phyloP scores from a whole-genome alignment of 2,797 vertebrate species.

The Bradypus variegatus region DNA sequence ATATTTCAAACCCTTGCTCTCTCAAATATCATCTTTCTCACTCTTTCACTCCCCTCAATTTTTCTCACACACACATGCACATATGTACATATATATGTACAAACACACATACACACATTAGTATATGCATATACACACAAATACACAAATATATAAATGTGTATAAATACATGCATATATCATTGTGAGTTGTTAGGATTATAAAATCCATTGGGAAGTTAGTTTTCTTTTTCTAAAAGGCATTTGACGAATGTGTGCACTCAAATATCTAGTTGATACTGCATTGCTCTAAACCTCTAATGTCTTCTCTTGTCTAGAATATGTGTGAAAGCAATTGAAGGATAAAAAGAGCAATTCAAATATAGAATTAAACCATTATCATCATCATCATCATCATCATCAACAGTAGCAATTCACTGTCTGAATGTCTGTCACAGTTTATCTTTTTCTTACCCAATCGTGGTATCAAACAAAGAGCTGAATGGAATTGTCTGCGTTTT shows the following conservation, averaged over 20 bases:
- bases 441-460: background rate
- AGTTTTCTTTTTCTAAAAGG: background rate
- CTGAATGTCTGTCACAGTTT: background rate
- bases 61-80: background rate
- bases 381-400: background rate
- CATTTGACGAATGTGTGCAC: background rate
- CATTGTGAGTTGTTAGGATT: background rate
- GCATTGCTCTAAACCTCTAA: background rate
- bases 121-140: background rate
- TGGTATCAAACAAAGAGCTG: background rate
- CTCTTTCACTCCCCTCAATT: background rate
- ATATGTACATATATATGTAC: background rate
- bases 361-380: background rate
- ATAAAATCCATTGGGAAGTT: background rate
- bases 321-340: background rate
- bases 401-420: background rate
- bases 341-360: background rate
- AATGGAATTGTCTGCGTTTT: constrained; percentile 42
- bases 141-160: background rate
- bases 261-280: background rate
- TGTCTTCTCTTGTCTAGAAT: background rate
- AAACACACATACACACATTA: no score
- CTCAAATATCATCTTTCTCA: background rate
- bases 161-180: background rate
- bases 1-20: background rate